phyloP scores from a whole-genome alignment of 1,140 invertebrate species.

The Grapholita molesta region DNA sequence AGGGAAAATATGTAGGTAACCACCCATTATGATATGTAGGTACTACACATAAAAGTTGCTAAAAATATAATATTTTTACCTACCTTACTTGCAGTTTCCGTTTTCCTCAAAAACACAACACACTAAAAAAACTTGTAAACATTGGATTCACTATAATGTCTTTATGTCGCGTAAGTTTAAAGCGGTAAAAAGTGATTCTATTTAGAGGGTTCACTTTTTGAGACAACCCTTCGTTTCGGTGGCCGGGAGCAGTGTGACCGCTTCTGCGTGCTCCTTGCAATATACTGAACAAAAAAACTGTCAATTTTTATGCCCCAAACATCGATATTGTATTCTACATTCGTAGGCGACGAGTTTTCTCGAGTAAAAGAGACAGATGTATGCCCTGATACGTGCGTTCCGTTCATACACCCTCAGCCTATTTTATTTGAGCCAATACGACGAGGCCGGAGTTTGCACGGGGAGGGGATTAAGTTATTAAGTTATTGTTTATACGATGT shows the following conservation, averaged over 20 bases:
- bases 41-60: neutral
- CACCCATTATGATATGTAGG: neutral
- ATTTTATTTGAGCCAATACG: constrained; percentile 69
- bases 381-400: constrained; percentile 46
- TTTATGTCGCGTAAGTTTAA: neutral
- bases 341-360: constrained; percentile 68
- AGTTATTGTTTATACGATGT: constrained; percentile 75
- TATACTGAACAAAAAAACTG: constrained; percentile 74
- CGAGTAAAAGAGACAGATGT: constrained; percentile 37
- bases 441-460: constrained; percentile 45
- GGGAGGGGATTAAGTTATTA: constrained; percentile 70
- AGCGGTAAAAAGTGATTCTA: neutral
- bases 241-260: constrained; percentile 38
- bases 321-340: constrained; percentile 75
- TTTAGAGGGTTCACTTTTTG: constrained; percentile 35
- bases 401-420: constrained; percentile 67
- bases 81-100: constrained; percentile 12
- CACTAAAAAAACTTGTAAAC: constrained; percentile 15
- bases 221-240: constrained; percentile 51
- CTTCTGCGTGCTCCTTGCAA: constrained; percentile 43
- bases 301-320: constrained; percentile 76
- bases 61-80: neutral
- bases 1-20: too few species aligned
- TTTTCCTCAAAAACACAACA: constrained; percentile 19
- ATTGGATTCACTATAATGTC: neutral